These are phyloP conservation scores for Heliopora coerulea DNA, from an alignment of 92 coral and sea anemone genomes.

Conservation along the genomic window DNA sequence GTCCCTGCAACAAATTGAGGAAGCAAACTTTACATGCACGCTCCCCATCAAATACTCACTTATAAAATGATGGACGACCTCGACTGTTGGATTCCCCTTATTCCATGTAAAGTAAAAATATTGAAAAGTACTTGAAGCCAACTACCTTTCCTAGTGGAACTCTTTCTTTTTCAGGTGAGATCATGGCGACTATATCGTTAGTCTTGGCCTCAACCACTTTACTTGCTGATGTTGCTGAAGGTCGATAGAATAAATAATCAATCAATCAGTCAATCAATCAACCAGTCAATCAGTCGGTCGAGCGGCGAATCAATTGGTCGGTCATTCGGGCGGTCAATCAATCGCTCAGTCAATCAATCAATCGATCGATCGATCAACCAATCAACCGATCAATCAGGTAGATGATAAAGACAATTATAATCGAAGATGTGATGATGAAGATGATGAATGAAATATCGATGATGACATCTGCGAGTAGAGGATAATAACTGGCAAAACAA, in stretches of 20 bases:
- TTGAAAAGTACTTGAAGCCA: too few species aligned
- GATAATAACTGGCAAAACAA: not conserved
- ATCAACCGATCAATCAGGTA: too few species aligned
- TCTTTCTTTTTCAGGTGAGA: constrained; percentile 95
- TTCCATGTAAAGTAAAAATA: not conserved
- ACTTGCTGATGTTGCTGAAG: constrained; percentile 79
- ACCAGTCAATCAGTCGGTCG: too few species aligned
- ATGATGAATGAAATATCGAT: not conserved
- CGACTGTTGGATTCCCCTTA: not conserved
- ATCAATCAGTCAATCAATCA: too few species aligned
- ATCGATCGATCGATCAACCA: too few species aligned
- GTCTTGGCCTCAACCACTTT: constrained; percentile 86
- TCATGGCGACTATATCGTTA: constrained; percentile 97
- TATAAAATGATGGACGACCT: too few species aligned
- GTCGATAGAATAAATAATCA: too few species aligned
- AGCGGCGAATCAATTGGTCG: too few species aligned
- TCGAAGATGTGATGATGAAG: not conserved
- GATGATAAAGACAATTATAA: not conserved
- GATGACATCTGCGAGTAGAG: not conserved
- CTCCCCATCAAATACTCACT: too few species aligned
- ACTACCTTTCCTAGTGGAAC: constrained; percentile 85
- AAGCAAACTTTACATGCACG: too few species aligned
- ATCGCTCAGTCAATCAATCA: too few species aligned
- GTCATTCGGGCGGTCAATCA: too few species aligned
- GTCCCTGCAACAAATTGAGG: constrained; percentile 61